phyloP scores from a whole-genome alignment of 2,797 vertebrate species.

The Anguilla megastoma region DNA sequence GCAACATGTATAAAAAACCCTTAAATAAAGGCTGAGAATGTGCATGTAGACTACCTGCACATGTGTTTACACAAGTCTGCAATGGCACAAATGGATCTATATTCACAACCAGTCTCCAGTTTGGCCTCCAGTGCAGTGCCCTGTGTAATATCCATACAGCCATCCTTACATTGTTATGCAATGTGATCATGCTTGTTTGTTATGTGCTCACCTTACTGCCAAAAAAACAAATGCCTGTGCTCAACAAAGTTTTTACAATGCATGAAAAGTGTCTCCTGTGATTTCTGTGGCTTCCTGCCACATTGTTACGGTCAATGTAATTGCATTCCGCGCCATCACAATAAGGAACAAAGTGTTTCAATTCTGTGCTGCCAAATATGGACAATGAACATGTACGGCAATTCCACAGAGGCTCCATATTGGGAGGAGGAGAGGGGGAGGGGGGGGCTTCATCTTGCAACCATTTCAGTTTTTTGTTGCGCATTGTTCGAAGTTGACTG shows the following conservation, averaged over 20 bases:
- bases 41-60: not conserved
- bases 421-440: not conserved
- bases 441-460: not conserved
- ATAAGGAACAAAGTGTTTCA: conserved; percentile 26
- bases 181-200: not conserved
- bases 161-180: not conserved
- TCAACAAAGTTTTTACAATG: not conserved
- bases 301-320: conserved; percentile 25
- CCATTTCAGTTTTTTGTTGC: conserved; percentile 20
- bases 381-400: not conserved
- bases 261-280: not conserved
- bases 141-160: not conserved
- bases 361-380: conserved; percentile 30
- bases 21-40: too few species aligned
- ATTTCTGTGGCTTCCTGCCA: conserved; percentile 21
- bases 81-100: not conserved
- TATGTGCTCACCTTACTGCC: conserved; percentile 10
- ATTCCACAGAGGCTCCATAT: conserved; percentile 18
- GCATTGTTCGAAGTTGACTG: not conserved
- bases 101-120: not conserved
- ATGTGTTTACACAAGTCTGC: not conserved
- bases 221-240: not conserved
- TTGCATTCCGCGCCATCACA: conserved; percentile 33
- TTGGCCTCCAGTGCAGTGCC: not conserved
- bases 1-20: too few species aligned